Conservation (phyloP, 2,797 vertebrate species). For the Anableps anableps region DNA sequence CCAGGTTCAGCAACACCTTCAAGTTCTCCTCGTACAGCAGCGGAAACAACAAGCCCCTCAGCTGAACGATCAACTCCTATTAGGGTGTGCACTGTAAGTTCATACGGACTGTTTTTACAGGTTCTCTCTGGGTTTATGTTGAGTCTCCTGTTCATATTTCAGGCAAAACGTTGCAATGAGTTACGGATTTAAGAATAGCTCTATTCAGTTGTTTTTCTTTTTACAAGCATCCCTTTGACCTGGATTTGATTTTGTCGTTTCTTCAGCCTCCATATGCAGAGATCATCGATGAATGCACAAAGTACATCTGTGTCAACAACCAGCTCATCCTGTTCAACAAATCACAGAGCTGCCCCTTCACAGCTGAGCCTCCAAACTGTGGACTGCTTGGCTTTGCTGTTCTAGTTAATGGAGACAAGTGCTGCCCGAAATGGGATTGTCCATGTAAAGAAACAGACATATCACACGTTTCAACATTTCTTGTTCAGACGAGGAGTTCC, state of each 20-base stretch:
- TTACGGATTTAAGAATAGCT: background rate
- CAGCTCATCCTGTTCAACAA: constrained; percentile 93
- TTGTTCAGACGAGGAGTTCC: background rate
- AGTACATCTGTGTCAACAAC: constrained; percentile 92
- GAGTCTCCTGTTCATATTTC: background rate
- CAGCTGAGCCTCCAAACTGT: constrained; percentile 85
- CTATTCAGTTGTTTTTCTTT: background rate
- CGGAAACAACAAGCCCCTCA: constrained; percentile 28
- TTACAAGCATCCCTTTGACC: background rate
- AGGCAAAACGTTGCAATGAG: background rate
- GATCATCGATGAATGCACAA: constrained; percentile 88
- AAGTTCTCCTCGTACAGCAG: constrained; percentile 5
- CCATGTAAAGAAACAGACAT: constrained; percentile 86
- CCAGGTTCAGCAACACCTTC: constrained; percentile 14
- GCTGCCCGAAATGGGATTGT: constrained; percentile 96
- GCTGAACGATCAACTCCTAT: constrained; percentile 43
- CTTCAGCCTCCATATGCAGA: constrained; percentile 84
- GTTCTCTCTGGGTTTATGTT: too few species aligned
- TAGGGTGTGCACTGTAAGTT: constrained; percentile 80
- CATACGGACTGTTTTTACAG: constrained; percentile 4
- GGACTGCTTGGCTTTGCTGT: constrained; percentile 91
- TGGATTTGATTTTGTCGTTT: constrained; percentile 8
- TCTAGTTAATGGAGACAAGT: constrained; percentile 91
- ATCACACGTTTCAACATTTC: background rate
- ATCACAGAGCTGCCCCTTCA: constrained; percentile 90